Evolutionary conservation across 2,888 invertebrate genomes (phyloP), one percentile per base, ranked within the genome.

Genomic region (Volucella zonaria): DNA sequence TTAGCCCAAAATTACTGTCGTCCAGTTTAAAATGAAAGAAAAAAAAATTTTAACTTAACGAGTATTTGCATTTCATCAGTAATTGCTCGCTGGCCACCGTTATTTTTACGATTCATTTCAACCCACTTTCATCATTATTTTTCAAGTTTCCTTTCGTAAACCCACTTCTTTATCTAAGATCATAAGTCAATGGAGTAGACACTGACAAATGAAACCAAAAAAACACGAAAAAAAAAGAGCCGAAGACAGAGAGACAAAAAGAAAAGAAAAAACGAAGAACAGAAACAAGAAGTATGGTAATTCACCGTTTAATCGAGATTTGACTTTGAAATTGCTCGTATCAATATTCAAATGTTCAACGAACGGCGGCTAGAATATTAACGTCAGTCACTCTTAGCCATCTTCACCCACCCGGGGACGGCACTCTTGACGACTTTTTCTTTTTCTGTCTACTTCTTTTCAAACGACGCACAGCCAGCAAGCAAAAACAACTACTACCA

Each of bases 81-180:
- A 82, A 71, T 82, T 82, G 82, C 73, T 73, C 62, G 68, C 78
- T 82, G 67, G 67, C 82, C 73, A 82, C 67, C 78, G 78, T 73
- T 73, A 73, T 73, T 66, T 73, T 64, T 15, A 82, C 78, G 79
- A 79, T 68, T 79, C 67, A 68, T 79, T 82, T 70, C 82, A 82
- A 74, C 78, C 82, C 82, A 82, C 82, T 82, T 82, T 79, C 74
- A 38, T 77, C 47, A 77, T 73, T 71, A 71, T 67, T 67, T 52
- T 64, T 81, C 43, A 70, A 82, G 78, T 82, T 78, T 82, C 74
- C 78, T 82, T 68, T 74, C 73, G 68, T 82, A 82, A 82, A 59
- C 78, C 78, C 82, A 82, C 82, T 82, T 82, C 73, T 78, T 74
- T 79, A 82, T 82, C 82, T 78, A 78, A 74, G 66, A 78, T 82